Evolutionary conservation across 2,113 vertebrate species (phyloP).

Genomic region (Apteryx mantelli): DNA sequence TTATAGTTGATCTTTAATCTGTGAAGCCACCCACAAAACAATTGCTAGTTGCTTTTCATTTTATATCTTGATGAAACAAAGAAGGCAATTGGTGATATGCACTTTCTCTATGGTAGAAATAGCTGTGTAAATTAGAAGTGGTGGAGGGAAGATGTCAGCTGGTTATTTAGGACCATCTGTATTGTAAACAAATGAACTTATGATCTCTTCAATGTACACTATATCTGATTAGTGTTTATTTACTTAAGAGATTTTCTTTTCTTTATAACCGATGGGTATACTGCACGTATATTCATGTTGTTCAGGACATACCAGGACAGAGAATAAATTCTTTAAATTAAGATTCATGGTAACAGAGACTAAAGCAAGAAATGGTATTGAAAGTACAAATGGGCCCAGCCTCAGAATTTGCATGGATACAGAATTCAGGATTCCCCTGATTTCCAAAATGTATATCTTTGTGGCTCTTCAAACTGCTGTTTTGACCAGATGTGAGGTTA

Average conservation of each 20-base stretch:
- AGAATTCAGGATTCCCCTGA: fast-evolving
- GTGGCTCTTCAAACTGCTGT: background rate
- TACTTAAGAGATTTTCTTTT: background rate
- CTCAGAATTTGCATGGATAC: background rate
- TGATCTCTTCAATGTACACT: background rate
- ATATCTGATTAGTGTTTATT: background rate
- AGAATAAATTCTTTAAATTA: background rate
- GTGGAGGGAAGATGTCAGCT: background rate
- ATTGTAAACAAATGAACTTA: background rate
- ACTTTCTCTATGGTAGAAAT: background rate
- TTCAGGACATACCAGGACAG: background rate
- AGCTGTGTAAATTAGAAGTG: background rate
- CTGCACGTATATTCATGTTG: background rate
- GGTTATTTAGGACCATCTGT: background rate
- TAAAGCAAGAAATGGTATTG: background rate
- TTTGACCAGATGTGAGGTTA: background rate
- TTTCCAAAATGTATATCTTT: background rate
- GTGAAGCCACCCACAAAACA: background rate
- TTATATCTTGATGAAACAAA: conserved; percentile 14
- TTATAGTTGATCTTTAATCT: background rate
- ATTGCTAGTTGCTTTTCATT: background rate
- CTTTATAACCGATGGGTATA: background rate
- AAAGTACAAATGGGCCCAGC: background rate
- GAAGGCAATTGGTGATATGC: background rate
- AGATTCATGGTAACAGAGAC: background rate